Conservation (phyloP, 2,888 invertebrate species). For the Rhopalosiphum nymphaeae region DNA sequence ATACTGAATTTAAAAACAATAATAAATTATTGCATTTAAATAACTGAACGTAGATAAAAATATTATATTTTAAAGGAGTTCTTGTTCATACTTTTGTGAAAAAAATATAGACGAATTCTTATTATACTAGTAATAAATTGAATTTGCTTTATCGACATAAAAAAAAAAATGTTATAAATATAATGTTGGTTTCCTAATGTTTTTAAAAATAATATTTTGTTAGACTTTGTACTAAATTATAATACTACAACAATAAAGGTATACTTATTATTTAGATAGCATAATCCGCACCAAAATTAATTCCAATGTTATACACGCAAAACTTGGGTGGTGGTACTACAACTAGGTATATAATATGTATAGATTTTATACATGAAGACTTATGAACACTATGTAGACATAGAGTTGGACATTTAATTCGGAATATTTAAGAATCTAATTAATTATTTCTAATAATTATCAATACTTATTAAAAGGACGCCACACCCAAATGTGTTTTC, state of each 20-base stretch:
- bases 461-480: neutral
- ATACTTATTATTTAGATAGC: neutral
- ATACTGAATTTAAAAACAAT: neutral
- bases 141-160: conserved; percentile 7
- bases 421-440: neutral
- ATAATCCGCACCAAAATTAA: neutral
- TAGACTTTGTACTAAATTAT: neutral
- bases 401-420: neutral
- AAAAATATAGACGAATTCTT: neutral
- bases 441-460: neutral
- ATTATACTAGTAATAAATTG: neutral
- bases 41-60: neutral
- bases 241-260: neutral
- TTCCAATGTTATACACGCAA: neutral
- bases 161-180: neutral
- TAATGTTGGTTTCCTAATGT: neutral
- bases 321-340: neutral
- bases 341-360: too few relatives aligned
- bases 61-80: neutral
- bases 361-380: neutral
- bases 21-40: neutral
- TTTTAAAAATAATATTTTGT: conserved; percentile 1
- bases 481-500: neutral
- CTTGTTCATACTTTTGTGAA: neutral
- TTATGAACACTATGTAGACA: neutral